These are phyloP conservation scores for Agonum fuliginosum DNA, from an alignment of 2,888 invertebrate species.

Conservation along the genomic window DNA sequence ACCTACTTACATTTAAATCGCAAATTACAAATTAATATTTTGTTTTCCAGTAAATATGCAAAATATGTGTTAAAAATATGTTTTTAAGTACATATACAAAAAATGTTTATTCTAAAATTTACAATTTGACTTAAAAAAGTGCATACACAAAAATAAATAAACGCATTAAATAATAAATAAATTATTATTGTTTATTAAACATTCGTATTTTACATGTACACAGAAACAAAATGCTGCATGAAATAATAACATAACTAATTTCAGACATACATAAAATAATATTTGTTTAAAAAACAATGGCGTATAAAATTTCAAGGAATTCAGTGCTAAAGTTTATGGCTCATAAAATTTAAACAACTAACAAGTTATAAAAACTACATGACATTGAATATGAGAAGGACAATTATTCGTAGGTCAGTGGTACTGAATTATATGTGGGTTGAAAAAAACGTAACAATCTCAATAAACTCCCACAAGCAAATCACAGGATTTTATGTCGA, in stretches of 20 bases:
- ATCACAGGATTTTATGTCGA: background rate
- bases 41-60: background rate
- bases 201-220: too few relatives aligned
- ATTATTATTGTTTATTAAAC: too few relatives aligned
- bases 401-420: conserved; percentile 19
- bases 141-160: too few relatives aligned
- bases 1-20: background rate
- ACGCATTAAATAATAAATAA: too few relatives aligned
- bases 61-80: conserved; percentile 1
- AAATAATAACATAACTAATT: too few relatives aligned
- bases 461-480: conserved; percentile 10
- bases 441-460: background rate
- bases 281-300: too few relatives aligned
- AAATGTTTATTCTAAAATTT: too few relatives aligned
- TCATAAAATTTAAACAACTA: conserved; percentile 7
- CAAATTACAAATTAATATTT: background rate
- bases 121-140: too few relatives aligned
- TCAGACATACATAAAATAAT: too few relatives aligned
- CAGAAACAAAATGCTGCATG: too few relatives aligned
- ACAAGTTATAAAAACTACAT: background rate
- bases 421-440: conserved; percentile 2
- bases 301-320: too few relatives aligned
- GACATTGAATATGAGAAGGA: conserved; percentile 17
- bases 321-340: conserved; percentile 7
- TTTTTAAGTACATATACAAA: conserved; percentile 4